These are phyloP conservation scores for Gavia stellata DNA, from an alignment of 2,113 vertebrate genomes.

Conservation along the genomic window DNA sequence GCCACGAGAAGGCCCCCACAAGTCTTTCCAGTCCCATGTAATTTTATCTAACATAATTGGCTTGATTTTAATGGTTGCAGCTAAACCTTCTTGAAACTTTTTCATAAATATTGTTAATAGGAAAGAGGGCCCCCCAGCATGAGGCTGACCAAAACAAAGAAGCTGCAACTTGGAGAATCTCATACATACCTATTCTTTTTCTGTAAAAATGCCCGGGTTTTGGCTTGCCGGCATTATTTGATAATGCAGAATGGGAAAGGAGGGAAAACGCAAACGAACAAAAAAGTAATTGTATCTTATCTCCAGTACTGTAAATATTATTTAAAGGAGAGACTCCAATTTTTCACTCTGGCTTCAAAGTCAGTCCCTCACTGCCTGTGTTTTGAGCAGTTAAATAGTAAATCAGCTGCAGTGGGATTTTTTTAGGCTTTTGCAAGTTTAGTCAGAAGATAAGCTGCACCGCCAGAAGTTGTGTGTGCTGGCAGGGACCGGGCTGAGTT, in stretches of 20 bases:
- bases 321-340: neutral
- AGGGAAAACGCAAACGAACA: neutral
- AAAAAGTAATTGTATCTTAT: neutral
- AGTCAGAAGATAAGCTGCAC: neutral
- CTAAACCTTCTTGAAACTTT: neutral
- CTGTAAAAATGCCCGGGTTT: neutral
- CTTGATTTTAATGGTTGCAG: neutral
- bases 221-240: neutral
- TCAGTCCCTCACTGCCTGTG: neutral
- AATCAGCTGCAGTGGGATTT: neutral
- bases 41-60: neutral
- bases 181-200: neutral
- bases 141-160: neutral
- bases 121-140: neutral
- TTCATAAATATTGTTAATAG: neutral
- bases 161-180: neutral
- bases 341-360: neutral
- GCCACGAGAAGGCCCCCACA: neutral
- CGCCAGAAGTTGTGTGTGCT: neutral
- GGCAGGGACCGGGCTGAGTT: neutral
- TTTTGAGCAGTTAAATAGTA: neutral
- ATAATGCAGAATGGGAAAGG: neutral
- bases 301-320: neutral
- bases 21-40: neutral
- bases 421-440: neutral